Evolutionary conservation across 2,797 vertebrate genomes (phyloP).

Genomic region (Zalophus californianus): DNA sequence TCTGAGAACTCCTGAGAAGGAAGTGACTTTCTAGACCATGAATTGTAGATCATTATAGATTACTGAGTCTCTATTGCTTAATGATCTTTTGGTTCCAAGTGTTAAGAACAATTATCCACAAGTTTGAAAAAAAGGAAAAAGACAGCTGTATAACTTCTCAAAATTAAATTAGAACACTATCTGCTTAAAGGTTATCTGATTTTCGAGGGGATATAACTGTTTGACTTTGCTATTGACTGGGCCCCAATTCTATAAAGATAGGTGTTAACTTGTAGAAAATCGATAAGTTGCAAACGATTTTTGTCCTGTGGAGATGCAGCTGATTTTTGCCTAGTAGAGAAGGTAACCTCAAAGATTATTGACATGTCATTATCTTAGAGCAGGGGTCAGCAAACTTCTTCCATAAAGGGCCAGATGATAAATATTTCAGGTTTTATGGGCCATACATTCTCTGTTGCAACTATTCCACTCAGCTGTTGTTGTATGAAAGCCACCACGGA

Average conservation of each 20-base stretch:
- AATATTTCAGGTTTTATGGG: not conserved
- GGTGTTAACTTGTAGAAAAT: not conserved
- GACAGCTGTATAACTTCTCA: not conserved
- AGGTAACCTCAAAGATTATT: not conserved
- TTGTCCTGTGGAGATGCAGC: not conserved
- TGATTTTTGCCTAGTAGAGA: not conserved
- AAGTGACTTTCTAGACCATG: not conserved
- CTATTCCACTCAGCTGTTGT: not conserved
- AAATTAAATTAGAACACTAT: not conserved
- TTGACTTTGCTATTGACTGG: not conserved
- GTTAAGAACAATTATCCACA: not conserved
- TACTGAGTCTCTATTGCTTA: not conserved
- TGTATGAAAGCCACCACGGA: not conserved
- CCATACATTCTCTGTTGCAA: rapidly evolving
- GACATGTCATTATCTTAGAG: not conserved
- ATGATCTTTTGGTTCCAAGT: not conserved
- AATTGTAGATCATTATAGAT: not conserved
- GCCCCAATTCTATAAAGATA: not conserved
- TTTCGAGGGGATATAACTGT: not conserved
- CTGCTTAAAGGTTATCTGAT: not conserved
- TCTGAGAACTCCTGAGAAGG: not conserved
- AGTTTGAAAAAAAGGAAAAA: conserved; percentile 13
- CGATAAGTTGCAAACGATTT: not conserved
- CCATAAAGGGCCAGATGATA: not conserved
- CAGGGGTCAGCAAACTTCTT: not conserved